These are phyloP conservation scores for Drosophila formosana DNA, from an alignment of 2,888 invertebrate genomes.

Conservation along the genomic window DNA sequence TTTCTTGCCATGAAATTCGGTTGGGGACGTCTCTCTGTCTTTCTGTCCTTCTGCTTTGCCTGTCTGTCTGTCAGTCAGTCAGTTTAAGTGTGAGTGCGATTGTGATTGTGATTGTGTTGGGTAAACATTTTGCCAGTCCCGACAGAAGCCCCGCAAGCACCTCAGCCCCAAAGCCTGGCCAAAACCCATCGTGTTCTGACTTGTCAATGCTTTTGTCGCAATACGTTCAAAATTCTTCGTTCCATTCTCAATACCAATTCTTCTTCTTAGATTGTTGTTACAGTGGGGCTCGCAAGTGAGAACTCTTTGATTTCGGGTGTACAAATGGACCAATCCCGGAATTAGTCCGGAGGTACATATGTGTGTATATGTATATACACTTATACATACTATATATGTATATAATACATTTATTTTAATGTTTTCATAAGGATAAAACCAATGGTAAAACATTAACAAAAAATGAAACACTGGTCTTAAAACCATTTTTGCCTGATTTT, in stretches of 20 bases:
- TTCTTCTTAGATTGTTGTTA: background rate
- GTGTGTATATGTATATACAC: no score
- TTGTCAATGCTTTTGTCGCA: slow-evolving; percentile 45
- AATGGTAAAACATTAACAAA: no score
- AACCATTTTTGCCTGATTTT: no score
- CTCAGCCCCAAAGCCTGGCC: background rate
- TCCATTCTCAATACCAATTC: slow-evolving; percentile 24
- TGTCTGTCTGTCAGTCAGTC: slow-evolving; percentile 27
- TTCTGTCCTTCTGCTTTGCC: slow-evolving; percentile 1
- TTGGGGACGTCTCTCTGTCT: slow-evolving; percentile 53
- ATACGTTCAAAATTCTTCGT: slow-evolving; percentile 49
- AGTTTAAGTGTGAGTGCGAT: slow-evolving; percentile 14
- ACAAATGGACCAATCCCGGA: no score
- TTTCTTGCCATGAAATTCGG: slow-evolving; percentile 77
- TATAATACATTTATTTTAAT: no score
- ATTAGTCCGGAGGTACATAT: no score
- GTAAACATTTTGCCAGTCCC: slow-evolving; percentile 62
- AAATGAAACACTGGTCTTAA: no score
- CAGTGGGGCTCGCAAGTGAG: background rate
- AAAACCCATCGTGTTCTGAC: slow-evolving; percentile 16
- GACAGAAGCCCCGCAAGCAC: slow-evolving; percentile 64
- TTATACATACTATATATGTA: no score
- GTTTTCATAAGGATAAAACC: no score
- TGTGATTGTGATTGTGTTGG: slow-evolving; percentile 55
- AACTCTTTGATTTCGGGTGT: background rate